A percentile compares a stretch with the other conserved stretches of the same genome.
Evolutionary conservation across 2,113 vertebrate genomes (phyloP).

Genomic region (Podarcis muralis): DNA sequence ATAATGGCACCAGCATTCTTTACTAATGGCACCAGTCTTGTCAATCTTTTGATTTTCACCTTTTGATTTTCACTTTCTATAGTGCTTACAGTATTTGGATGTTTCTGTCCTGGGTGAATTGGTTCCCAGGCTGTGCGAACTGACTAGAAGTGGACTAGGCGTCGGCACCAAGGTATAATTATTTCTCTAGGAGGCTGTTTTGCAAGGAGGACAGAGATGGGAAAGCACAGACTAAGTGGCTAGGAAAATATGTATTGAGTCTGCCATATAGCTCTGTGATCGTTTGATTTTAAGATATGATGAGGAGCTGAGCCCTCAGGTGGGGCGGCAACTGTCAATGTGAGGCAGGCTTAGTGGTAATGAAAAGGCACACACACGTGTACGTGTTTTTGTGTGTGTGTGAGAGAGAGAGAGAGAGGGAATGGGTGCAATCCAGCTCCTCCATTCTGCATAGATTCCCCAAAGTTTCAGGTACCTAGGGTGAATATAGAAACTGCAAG

Average conservation of each 20-base stretch:
- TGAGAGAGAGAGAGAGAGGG: not conserved
- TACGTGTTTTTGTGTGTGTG: not conserved
- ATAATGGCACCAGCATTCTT: not conserved
- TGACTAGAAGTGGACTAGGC: constrained; percentile 94
- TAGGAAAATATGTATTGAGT: accelerated
- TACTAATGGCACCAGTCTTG: not conserved
- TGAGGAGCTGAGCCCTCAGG: not conserved
- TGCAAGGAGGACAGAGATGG: not conserved
- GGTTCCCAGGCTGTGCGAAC: constrained; percentile 91
- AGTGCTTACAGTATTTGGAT: constrained; percentile 97
- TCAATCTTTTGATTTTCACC: constrained; percentile 2
- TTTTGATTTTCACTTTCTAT: constrained; percentile 38
- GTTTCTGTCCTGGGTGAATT: constrained; percentile 90
- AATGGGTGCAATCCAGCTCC: not conserved
- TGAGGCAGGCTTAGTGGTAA: not conserved
- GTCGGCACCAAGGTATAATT: constrained; percentile 92
- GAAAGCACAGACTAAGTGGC: not conserved
- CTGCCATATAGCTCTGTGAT: too few relatives aligned
- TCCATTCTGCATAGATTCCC: not conserved
- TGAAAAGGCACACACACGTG: not conserved
- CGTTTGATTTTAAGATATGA: not conserved
- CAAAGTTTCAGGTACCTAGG: not conserved
- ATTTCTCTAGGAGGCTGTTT: constrained; percentile 9
- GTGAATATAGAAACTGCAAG: not conserved
- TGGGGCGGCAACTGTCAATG: not conserved